Base-by-base conservation (phyloP, 2,888 invertebrate genomes). In the Stegana nigrithorax region DNA sequence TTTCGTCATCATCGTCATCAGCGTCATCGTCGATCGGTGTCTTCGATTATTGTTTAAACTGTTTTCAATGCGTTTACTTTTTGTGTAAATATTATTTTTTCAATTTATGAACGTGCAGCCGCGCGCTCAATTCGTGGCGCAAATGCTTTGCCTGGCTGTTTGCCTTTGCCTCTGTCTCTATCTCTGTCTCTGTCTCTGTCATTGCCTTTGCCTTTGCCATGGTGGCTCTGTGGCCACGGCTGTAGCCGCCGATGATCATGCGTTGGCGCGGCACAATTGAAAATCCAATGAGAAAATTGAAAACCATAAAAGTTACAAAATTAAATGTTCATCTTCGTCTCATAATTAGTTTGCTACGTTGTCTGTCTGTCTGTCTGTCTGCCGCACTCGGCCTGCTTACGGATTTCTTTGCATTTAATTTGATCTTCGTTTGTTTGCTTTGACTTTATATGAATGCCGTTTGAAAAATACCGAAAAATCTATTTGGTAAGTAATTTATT, bases 31-130 rank as follows among this genome's bases (percentile, higher is more conserved):
- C 75, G 76, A 76, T 76, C 71, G 71, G 67, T 69, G 70, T 74
- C 59, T 67, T 69, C 69, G 81, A 81, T 78, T 79, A 77, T 78
- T 80, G 81, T 77, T 78, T 78, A 77, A 80, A 79, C 73, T 80
- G 79, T 78, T 80, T 80, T 74, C 76, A 79, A 76, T 76, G 75
- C 76, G 78, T 79, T 80, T 80, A 75, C 81, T 71, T 32, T 55
- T 67, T 70, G 71, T 67, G 80, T 71, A 81, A 79, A 79, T 79
- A 79, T 79, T 79, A 78, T 81, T 81, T 72, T 73, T 79, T 73
- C 80, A 78, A 80, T 80, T 80, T 77, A 75, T 72, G 75, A 78
- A 69, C 62, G 58, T 50, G 67, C 50, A 61, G 57, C 39, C n/a
- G n/a, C n/a, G n/a, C n/a, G n/a, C n/a, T n/a, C n/a, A n/a, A n/a